Percentiles rank a stretch among this genome's conserved stretches.
Conservation (phyloP, 2,888 invertebrate genomes). For the Phymatocera aterrima region DNA sequence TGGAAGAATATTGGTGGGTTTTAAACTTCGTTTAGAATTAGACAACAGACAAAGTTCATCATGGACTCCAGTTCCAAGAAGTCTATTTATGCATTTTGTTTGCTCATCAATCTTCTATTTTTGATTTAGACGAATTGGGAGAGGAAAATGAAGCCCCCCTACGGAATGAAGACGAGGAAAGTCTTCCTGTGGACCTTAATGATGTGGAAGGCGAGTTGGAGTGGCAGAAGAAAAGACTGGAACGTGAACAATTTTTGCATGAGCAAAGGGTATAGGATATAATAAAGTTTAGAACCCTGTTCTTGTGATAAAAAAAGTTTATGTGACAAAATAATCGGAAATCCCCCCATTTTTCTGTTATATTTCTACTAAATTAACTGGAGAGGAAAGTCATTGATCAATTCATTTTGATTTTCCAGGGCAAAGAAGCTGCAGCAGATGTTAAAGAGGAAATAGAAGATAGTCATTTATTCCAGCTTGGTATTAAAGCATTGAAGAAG, state of each 20-base stretch:
- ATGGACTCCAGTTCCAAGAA: not conserved
- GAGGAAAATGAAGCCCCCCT: constrained; percentile 68
- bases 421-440: constrained; percentile 61
- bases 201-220: constrained; percentile 86
- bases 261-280: constrained; percentile 76
- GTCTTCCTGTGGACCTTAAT: constrained; percentile 78
- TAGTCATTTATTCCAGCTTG: constrained; percentile 75
- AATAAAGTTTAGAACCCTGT: constrained; percentile 34
- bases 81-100: not conserved
- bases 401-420: not conserved
- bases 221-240: constrained; percentile 88
- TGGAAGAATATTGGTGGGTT: constrained; percentile 87
- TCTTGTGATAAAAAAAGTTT: not conserved
- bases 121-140: constrained; percentile 67
- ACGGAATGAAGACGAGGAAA: constrained; percentile 58
- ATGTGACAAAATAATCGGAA: not conserved
- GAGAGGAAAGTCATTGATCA: not conserved
- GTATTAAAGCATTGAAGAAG: constrained; percentile 69
- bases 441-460: constrained; percentile 65
- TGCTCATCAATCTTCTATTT: not conserved
- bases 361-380: not conserved
- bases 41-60: not conserved
- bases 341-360: constrained; percentile 4
- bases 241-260: constrained; percentile 87
- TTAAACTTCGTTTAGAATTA: not conserved